A percentile compares a stretch with the other conserved stretches of the same genome.
Evolutionary conservation across 2,888 invertebrate genomes (phyloP).

Genomic region (Tachina grossa): DNA sequence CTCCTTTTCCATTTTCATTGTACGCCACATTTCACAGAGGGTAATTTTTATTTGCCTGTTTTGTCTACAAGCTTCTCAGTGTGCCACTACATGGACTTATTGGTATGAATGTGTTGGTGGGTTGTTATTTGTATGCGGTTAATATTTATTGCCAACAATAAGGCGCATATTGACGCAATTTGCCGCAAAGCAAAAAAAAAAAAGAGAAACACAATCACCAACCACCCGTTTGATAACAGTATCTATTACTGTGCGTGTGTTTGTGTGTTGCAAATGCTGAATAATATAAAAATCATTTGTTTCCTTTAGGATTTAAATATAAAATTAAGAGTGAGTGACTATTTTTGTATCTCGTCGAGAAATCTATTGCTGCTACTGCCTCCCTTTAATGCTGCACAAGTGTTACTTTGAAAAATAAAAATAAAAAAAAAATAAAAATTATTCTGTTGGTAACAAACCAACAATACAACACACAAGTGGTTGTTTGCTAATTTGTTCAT

Average conservation of each 20-base stretch:
- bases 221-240: constrained; percentile 22
- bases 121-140: constrained; percentile 80
- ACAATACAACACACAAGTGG: constrained; percentile 69
- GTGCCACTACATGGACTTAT: not conserved
- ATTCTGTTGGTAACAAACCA: constrained; percentile 55
- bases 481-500: constrained; percentile 81
- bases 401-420: constrained; percentile 8
- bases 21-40: constrained; percentile 29
- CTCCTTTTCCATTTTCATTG: not conserved
- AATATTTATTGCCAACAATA: constrained; percentile 79
- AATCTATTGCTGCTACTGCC: constrained; percentile 14
- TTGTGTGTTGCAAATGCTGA: constrained; percentile 8
- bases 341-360: constrained; percentile 15
- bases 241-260: not conserved
- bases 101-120: constrained; percentile 63
- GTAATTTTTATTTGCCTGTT: constrained; percentile 21
- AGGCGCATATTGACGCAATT: constrained; percentile 73
- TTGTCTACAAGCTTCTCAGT: not conserved
- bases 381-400: constrained; percentile 6
- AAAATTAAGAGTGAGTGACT: constrained; percentile 18
- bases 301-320: constrained; percentile 51
- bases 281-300: constrained; percentile 60
- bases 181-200: constrained; percentile 23
- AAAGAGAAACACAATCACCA: constrained; percentile 10
- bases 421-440: not conserved